Evolutionary conservation across 1,140 invertebrate genomes (phyloP), one percentile per base, ranked within the genome.

Genomic region (Rhizoglyphus robini): DNA sequence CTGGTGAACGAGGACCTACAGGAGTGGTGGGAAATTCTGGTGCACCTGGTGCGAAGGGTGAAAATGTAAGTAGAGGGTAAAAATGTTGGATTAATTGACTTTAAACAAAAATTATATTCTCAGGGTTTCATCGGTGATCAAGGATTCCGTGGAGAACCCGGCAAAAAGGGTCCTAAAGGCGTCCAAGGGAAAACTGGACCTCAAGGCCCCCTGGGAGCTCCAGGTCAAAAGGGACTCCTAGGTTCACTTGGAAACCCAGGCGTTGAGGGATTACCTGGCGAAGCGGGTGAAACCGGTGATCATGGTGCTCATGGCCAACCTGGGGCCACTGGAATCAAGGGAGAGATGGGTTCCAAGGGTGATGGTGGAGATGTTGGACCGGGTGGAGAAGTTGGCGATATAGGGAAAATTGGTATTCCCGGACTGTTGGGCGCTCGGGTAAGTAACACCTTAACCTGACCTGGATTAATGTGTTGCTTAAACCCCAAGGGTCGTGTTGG

Each of bases 321-420:
- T 8, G 51, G 23, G 23, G 51, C 23, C 8, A 23, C 23, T 54
- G 23, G 23, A 8, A 11, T 32, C 8, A 54, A 54, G 23, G 51
- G 51, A 54, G 51, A 54, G 20, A 25, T 27, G 8, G 51, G 51
- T 32, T 23, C 8, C 8, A 20, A 8, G 23, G 51, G 51, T 15
- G 51, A 54, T 20, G 23, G 8, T 27, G 54, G 20, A 13, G 29
- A 30, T 63, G 34, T 36, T 1, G 74, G 74, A 47, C 63, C 66
- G 13, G 49, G 70, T 51, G 86, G 87, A 32, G 73, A 83, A 30
- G 76, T 82, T 38, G 87, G 86, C 60, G 75, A 81, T 68, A 79
- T 83, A 1, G 87, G 87, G 38, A 70, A 81, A 0, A 88, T 88
- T 74, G 87, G 87, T 63, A 84, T 87, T 68, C 76, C 83, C 70